Evolutionary conservation across 2,797 vertebrate species (phyloP).

Genomic region (Eidolon dupreanum): DNA sequence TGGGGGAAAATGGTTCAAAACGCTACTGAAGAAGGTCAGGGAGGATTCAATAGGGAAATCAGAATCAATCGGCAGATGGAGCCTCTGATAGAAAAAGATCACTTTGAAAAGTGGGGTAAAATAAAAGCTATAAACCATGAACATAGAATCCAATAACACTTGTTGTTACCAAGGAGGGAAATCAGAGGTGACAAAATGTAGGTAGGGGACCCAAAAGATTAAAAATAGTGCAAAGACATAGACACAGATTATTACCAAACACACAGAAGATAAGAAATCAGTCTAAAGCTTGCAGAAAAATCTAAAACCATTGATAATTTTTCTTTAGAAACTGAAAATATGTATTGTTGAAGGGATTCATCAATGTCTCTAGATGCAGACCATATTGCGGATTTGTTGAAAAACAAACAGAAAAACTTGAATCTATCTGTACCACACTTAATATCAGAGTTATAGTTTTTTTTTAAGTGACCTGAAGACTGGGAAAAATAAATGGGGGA

Average conservation of each 20-base stretch:
- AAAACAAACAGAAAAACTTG: constrained; percentile 73
- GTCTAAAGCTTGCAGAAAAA: constrained; percentile 56
- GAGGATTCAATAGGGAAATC: background rate
- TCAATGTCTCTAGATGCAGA: constrained; percentile 57
- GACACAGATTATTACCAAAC: constrained; percentile 18
- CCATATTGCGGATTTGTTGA: constrained; percentile 50
- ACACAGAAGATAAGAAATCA: constrained; percentile 2
- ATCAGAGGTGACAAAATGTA: background rate
- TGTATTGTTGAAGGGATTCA: constrained; percentile 57
- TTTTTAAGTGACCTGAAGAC: constrained; percentile 78
- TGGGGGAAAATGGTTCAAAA: background rate
- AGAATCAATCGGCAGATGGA: background rate
- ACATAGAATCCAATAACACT: background rate
- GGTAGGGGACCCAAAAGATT: background rate
- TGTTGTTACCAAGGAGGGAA: constrained; percentile 39
- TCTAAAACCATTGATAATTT: constrained; percentile 65
- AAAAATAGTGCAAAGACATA: background rate
- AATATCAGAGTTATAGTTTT: constrained; percentile 52
- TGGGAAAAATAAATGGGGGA: background rate
- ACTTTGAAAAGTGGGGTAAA: constrained; percentile 21
- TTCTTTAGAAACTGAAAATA: constrained; percentile 67
- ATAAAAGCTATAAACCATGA: constrained; percentile 42
- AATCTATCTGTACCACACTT: constrained; percentile 76
- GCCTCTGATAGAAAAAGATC: background rate
- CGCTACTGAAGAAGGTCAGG: background rate